Base-by-base conservation (phyloP, 2,888 invertebrate species). In the Gari tellinella region DNA sequence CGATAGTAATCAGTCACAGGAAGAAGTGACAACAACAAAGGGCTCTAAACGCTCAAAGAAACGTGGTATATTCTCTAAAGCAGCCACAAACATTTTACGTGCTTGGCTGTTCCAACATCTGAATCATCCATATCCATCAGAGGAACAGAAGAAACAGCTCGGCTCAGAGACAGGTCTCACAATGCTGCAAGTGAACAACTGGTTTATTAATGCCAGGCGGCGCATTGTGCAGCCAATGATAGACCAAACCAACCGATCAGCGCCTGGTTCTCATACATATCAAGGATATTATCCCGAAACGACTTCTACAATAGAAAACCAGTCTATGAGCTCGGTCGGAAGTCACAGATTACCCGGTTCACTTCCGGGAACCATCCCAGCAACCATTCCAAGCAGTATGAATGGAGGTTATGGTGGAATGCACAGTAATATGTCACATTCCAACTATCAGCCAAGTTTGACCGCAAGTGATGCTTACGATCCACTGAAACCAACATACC, bases 211-310 rank as follows among this genome's bases (percentile, higher is more conserved):
- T 52, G 80, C 80, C 14, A 62, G 80, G 17, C 45, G 80, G 49
- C 65, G 80, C 37, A 80, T 80, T 49, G 80, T 80, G 21, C 80
- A 80, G 46, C 80, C 80, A n/a, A 80, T 80, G 80, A 80, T 80
- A 14, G 80, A 80, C 55, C 80, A 80, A 58, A 76, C 80, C 14
- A 80, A 76, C 73, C 56, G 80, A 56, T 60, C 65, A 38, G 78
- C 72, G 8, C 78, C 78, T n/a, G 78, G 73, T 2, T 49, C 78
- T 4, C 78, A 78, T 52, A 55, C 74, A 7, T 72, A 76, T 56
- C 73, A 70, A 40, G 66, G 70, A 14, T 78, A 60, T 46, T 78
- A 73, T 46, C 52, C 73, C 1, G 78, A 78, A 43, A 62, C 66
- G 21, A 17, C 72, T 23, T 69, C 73, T 10, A 63, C 67, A 31